Base-by-base conservation (phyloP, 1,140 invertebrate genomes). In the Diploscapter pachys region DNA sequence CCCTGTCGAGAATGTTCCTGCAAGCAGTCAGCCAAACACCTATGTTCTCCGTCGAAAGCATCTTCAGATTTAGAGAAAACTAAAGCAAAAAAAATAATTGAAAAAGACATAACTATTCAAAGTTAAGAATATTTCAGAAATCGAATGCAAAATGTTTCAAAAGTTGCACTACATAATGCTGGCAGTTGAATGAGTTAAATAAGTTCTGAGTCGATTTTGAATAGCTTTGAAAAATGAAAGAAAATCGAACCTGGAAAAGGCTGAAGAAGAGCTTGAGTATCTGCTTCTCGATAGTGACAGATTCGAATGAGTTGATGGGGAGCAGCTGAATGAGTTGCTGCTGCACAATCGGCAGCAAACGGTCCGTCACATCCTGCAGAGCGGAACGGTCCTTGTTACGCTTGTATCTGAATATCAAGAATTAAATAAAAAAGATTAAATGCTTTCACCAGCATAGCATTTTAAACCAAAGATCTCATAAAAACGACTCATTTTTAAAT, bases 191-290 rank as follows among this genome's bases (percentile, higher is more conserved):
- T 31, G 31, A 31, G 31, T 31, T 31, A 31, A 31, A 31, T 31
- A 31, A 31, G 31, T 31, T 31, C 31, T 31, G 31, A 31, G 31
- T 31, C 31, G 31, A 31, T 31, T 31, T 31, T 31, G 31, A 31
- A 80, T 13, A 51, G 2, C 5, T n/a, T 66, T 51, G 31, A n/a
- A 71, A 59, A 5, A 61, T 48, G 51, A 71, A 50, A 71, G 48
- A 6, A 13, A 5, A 5, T 11, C 49, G 5, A 64, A 78, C 75
- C 89, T 96, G 94, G 69, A 93, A 92, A 13, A 98, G 89, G 13
- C 94, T 92, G 88, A 92, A 96, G 86, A 94, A 98, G 80, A 96
- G 95, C 89, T 99, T 99, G 3, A 99, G 89, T 83, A 98, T 93
- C 87, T 94, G 92, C 87, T 99, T 98, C 85, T 98, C 95, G 56